Evolutionary conservation across 2,797 vertebrate genomes (phyloP).

Genomic region (Etheostoma nigrum): DNA sequence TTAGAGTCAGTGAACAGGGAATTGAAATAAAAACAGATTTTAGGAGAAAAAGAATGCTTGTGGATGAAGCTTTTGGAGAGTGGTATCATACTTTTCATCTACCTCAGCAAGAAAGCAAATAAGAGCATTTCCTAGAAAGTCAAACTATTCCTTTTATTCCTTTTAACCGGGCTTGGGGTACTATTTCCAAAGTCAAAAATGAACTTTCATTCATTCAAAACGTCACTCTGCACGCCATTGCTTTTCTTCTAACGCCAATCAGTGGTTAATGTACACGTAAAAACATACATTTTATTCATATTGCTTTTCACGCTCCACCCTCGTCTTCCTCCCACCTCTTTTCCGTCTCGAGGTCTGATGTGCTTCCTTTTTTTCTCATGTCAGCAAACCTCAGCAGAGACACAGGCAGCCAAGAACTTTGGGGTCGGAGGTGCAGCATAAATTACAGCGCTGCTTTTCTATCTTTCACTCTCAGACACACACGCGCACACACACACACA

Average conservation of each 20-base stretch:
- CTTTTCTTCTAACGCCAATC: slow-evolving; percentile 18
- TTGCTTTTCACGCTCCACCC: slow-evolving; percentile 41
- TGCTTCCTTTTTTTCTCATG: slow-evolving; percentile 45
- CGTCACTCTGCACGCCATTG: slow-evolving; percentile 3
- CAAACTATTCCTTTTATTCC: too few species aligned
- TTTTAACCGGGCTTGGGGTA: too few species aligned
- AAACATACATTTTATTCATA: slow-evolving; percentile 45
- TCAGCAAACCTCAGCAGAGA: slow-evolving; percentile 77
- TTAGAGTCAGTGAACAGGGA: slow-evolving; percentile 9
- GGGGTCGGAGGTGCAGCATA: slow-evolving; percentile 74
- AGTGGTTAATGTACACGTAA: slow-evolving; percentile 45
- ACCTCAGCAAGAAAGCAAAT: too few species aligned
- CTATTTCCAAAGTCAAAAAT: background rate
- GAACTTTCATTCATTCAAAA: slow-evolving; percentile 14
- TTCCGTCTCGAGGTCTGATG: slow-evolving; percentile 45
- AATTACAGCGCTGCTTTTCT: slow-evolving; percentile 68
- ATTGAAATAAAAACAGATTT: background rate
- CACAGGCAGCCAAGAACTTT: slow-evolving; percentile 54
- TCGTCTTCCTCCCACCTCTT: slow-evolving; percentile 53
- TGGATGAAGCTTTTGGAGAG: background rate
- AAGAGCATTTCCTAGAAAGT: too few species aligned
- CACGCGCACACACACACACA: slow-evolving; percentile 17
- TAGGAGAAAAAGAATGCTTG: background rate
- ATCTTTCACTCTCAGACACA: slow-evolving; percentile 47
- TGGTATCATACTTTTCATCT: too few species aligned